Evolutionary conservation across 2,888 invertebrate genomes (phyloP).

Genomic region (Fragum whitleyi): DNA sequence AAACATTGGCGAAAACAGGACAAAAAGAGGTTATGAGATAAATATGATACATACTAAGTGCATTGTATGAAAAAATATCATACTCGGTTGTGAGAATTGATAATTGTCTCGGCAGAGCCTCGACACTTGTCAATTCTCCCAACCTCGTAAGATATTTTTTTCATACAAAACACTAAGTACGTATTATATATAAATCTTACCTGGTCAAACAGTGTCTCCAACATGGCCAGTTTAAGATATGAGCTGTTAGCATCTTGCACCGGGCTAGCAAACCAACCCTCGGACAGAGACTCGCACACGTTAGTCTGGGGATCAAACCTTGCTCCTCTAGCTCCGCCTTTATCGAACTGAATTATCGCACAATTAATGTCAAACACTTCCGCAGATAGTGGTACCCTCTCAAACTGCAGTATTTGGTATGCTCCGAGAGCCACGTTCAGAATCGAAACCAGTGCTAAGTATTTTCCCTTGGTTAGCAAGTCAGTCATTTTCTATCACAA

Average conservation of each 20-base stretch:
- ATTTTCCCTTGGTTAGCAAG: too few species aligned
- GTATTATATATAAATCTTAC: too few species aligned
- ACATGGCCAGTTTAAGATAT: background rate
- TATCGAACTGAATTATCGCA: background rate
- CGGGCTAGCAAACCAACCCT: background rate
- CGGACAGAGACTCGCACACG: background rate
- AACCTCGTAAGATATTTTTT: too few species aligned
- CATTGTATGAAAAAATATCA: too few species aligned
- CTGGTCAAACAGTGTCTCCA: background rate
- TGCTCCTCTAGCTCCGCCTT: background rate
- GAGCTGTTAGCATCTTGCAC: background rate
- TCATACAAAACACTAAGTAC: too few species aligned
- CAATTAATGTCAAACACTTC: background rate
- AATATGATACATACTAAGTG: too few species aligned
- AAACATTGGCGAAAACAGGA: too few species aligned
- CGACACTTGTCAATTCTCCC: too few species aligned
- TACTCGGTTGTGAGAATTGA: too few species aligned
- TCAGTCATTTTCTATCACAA: too few species aligned
- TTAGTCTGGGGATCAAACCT: background rate
- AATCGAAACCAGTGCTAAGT: background rate
- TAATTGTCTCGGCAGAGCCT: too few species aligned
- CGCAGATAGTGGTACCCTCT: background rate
- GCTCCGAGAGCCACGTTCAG: background rate
- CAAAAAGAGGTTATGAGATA: too few species aligned
- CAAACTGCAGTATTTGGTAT: background rate